phyloP scores from a whole-genome alignment of 2,113 vertebrate genomes.

The Onychorhynchus coronatus region DNA sequence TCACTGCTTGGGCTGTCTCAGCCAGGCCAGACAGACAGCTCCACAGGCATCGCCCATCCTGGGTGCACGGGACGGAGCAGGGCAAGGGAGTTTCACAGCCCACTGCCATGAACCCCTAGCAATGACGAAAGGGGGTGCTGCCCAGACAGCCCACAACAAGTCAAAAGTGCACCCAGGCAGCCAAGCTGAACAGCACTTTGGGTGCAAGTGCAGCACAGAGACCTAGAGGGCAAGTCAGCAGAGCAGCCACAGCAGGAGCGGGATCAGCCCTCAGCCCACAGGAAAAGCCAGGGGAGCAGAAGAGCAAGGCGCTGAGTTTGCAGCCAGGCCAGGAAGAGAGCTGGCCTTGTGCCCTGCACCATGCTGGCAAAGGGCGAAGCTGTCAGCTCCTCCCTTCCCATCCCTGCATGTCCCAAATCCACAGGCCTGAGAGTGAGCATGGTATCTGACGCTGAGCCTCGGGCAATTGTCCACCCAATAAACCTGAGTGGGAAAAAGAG shows the following conservation, averaged over 20 bases:
- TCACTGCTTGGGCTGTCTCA: background rate
- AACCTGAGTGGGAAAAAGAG: background rate
- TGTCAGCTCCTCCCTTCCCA: background rate
- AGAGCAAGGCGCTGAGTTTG: background rate
- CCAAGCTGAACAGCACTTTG: background rate
- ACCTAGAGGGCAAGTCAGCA: background rate
- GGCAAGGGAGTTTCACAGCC: background rate
- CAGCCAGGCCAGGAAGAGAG: background rate
- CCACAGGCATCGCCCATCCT: background rate
- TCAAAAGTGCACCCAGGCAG: background rate
- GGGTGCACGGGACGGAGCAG: background rate
- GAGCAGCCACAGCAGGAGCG: background rate
- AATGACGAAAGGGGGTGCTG: background rate
- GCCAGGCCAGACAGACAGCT: background rate
- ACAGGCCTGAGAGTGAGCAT: background rate
- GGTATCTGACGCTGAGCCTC: rapidly evolving
- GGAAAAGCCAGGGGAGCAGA: background rate
- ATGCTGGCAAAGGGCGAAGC: background rate
- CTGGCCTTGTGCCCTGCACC: background rate
- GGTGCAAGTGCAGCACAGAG: background rate
- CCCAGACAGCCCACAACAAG: background rate
- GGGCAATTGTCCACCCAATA: rapidly evolving
- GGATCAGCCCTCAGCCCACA: background rate
- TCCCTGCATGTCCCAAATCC: background rate
- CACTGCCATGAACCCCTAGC: background rate